Conservation (phyloP, 2,888 invertebrate genomes). For the Drosophila maculinotata region DNA sequence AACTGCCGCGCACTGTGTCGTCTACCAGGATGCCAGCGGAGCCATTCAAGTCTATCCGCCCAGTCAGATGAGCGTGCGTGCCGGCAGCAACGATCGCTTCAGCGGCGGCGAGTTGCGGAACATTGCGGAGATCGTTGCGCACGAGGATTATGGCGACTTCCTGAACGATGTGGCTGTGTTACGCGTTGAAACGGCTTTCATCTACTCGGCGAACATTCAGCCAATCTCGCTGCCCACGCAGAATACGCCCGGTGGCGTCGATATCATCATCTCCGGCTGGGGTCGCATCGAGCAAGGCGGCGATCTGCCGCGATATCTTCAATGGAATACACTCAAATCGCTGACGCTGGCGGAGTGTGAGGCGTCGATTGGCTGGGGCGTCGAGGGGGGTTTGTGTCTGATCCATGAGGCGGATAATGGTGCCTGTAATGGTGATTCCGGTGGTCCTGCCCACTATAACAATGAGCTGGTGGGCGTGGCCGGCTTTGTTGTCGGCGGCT, state of each 20-base stretch:
- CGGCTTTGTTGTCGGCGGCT: conserved; percentile 66
- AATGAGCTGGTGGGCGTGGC: conserved; percentile 74
- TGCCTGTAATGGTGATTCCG: conserved; percentile 79
- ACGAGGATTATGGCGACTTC: conserved; percentile 70
- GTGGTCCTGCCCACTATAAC: conserved; percentile 76
- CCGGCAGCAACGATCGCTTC: conserved; percentile 73
- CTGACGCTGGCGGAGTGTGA: conserved; percentile 39
- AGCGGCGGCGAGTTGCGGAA: conserved; percentile 73
- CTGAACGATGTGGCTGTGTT: conserved; percentile 77
- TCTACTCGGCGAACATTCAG: conserved; percentile 60
- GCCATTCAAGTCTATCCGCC: background rate
- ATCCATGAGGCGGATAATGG: conserved; percentile 67
- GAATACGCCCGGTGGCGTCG: conserved; percentile 58
- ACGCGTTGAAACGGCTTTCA: conserved; percentile 62
- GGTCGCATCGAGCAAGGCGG: conserved; percentile 66
- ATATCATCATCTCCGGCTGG: conserved; percentile 80
- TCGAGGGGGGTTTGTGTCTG: conserved; percentile 66
- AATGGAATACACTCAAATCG: conserved; percentile 70
- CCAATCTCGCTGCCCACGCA: conserved; percentile 62
- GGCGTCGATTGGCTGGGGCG: background rate
- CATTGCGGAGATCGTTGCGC: conserved; percentile 56
- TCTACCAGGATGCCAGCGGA: background rate
- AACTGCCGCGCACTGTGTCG: conserved; percentile 66
- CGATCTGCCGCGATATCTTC: conserved; percentile 67
- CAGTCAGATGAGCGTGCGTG: conserved; percentile 50